Percentiles rank a stretch among this genome's conserved stretches.
Evolutionary conservation across 2,113 vertebrate genomes (phyloP).

Genomic region (Aegithalos caudatus): DNA sequence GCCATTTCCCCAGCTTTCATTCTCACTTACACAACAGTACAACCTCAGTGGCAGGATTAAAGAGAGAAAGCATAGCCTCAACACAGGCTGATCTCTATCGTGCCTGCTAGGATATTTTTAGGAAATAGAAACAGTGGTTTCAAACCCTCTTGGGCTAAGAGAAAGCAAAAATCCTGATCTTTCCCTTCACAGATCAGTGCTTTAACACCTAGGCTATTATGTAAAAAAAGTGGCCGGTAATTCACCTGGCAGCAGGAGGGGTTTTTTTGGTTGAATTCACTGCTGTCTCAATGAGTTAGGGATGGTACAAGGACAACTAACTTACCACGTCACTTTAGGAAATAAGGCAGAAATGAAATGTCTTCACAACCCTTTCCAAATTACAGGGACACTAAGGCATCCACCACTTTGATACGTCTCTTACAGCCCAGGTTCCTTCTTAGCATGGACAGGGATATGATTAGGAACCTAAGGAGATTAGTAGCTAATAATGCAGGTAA

Average conservation of each 20-base stretch:
- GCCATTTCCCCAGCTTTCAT: neutral
- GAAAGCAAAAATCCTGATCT: neutral
- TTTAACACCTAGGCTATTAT: neutral
- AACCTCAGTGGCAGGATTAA: neutral
- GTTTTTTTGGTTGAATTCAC: neutral
- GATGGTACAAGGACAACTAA: neutral
- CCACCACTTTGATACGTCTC: neutral
- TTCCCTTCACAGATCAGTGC: neutral
- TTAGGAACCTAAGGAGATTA: neutral
- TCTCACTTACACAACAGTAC: neutral
- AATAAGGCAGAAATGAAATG: constrained; percentile 5
- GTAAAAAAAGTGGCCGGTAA: neutral
- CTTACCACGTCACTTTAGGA: neutral
- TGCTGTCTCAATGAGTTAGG: constrained; percentile 25
- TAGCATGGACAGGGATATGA: neutral
- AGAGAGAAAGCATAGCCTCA: neutral
- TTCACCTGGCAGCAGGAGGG: constrained; percentile 7
- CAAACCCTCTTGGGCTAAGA: neutral
- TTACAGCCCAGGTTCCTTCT: neutral
- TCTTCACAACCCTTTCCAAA: neutral
- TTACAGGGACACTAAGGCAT: neutral
- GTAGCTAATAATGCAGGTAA: neutral
- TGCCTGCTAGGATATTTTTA: neutral
- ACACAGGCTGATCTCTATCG: neutral
- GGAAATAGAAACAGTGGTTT: neutral